Conservation (phyloP, 2,888 invertebrate species). For the Yponomeuta plumbellus region DNA sequence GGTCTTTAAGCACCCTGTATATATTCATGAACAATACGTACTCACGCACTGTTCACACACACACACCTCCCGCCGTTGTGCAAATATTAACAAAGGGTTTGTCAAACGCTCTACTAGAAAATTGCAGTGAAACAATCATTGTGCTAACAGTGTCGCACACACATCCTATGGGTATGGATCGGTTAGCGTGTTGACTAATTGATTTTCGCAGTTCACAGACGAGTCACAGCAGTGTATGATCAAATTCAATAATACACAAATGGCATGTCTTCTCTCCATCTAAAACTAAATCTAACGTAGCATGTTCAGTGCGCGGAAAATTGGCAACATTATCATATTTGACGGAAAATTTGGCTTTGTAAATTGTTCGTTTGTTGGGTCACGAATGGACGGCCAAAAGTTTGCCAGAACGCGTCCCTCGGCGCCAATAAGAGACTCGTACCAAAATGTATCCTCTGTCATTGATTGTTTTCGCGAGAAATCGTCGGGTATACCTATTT, state of each 20-base stretch:
- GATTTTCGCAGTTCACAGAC: not conserved
- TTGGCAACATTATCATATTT: constrained; percentile 11
- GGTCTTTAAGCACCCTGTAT: no score
- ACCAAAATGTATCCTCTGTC: constrained; percentile 9
- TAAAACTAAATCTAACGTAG: constrained; percentile 2
- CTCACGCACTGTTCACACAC: not conserved
- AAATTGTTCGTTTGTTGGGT: constrained; percentile 15
- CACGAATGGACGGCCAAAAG: constrained; percentile 11
- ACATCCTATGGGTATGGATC: not conserved
- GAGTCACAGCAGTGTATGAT: not conserved
- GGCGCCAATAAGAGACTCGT: constrained; percentile 9
- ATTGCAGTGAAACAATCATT: not conserved
- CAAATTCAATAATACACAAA: constrained; percentile 4
- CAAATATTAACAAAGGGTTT: not conserved
- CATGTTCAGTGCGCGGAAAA: constrained; percentile 8
- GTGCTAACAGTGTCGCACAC: not conserved
- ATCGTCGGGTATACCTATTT: constrained; percentile 19
- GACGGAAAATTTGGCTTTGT: constrained; percentile 12
- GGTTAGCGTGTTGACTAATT: not conserved
- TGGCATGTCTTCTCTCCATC: constrained; percentile 7
- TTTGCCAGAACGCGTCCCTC: constrained; percentile 8
- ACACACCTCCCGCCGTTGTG: not conserved
- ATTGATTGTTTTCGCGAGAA: constrained; percentile 11
- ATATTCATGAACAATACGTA: not conserved
- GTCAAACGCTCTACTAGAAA: not conserved